Conservation (phyloP, 2,797 vertebrate genomes). For the Melanotaenia maccullochi region DNA sequence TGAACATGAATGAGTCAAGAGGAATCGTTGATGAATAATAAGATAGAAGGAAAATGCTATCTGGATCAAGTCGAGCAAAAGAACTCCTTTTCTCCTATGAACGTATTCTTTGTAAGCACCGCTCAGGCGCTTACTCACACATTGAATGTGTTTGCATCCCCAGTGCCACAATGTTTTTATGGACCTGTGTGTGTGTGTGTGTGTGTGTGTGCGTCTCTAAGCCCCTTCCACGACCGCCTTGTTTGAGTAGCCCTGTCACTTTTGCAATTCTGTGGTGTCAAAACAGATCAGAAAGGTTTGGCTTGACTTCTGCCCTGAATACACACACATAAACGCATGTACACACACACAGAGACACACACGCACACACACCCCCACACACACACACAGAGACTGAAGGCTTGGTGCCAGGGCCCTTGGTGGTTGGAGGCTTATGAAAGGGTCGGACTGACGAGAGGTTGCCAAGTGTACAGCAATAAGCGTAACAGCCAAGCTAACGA, state of each 20-base stretch:
- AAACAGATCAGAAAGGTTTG: conserved; percentile 84
- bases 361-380: conserved; percentile 24
- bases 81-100: conserved; percentile 68
- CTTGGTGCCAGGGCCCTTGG: conserved; percentile 80
- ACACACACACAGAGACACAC: conserved; percentile 41
- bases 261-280: conserved; percentile 83
- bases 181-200: conserved; percentile 48
- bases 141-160: conserved; percentile 76
- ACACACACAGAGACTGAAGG: conserved; percentile 56
- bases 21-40: conserved; percentile 76
- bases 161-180: conserved; percentile 70
- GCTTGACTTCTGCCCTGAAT: conserved; percentile 76
- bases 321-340: conserved; percentile 40
- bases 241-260: conserved; percentile 84
- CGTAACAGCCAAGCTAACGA: conserved; percentile 77
- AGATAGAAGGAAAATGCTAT: conserved; percentile 74
- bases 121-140: conserved; percentile 74
- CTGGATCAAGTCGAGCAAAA: conserved; percentile 75
- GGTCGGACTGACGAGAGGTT: conserved; percentile 78
- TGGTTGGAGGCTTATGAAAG: conserved; percentile 83
- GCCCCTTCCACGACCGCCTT: conserved; percentile 66
- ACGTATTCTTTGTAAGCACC: conserved; percentile 72
- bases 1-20: conserved; percentile 78
- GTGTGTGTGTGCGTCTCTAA: conserved; percentile 47
- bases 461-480: conserved; percentile 80